Conservation (phyloP, 2,113 vertebrate species). For the Deroptyus accipitrinus region DNA sequence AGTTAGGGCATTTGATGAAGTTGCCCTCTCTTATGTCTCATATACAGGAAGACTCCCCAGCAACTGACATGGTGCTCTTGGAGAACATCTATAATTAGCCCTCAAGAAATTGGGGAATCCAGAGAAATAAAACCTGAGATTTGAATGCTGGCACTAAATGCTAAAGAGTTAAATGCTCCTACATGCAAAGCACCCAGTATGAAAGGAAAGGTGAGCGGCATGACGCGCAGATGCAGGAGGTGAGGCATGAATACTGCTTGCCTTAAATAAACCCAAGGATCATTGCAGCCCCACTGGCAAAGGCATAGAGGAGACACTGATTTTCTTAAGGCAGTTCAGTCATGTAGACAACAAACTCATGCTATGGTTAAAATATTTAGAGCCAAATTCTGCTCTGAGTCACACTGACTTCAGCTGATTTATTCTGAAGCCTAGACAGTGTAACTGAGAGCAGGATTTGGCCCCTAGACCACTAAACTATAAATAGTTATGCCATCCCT, state of each 20-base stretch:
- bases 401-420: background rate
- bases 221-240: background rate
- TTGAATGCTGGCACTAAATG: background rate
- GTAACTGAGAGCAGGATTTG: background rate
- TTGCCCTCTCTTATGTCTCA: background rate
- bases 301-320: conserved; percentile 37
- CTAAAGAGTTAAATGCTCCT: conserved; percentile 45
- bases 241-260: background rate
- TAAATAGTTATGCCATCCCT: background rate
- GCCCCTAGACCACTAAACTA: background rate
- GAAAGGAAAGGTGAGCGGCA: conserved; percentile 21
- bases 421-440: background rate
- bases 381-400: conserved; percentile 34
- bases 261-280: conserved; percentile 6
- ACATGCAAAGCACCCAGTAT: background rate
- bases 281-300: background rate
- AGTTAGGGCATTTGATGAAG: background rate
- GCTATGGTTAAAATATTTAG: background rate
- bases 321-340: conserved; percentile 29
- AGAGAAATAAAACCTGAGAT: background rate
- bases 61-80: background rate
- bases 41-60: background rate
- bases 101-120: conserved; percentile 45
- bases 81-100: conserved; percentile 34
- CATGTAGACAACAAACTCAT: conserved; percentile 46